Evolutionary conservation across 1,140 invertebrate genomes (phyloP), one percentile per base, ranked within the genome.

Genomic region (Euschistus heros): DNA sequence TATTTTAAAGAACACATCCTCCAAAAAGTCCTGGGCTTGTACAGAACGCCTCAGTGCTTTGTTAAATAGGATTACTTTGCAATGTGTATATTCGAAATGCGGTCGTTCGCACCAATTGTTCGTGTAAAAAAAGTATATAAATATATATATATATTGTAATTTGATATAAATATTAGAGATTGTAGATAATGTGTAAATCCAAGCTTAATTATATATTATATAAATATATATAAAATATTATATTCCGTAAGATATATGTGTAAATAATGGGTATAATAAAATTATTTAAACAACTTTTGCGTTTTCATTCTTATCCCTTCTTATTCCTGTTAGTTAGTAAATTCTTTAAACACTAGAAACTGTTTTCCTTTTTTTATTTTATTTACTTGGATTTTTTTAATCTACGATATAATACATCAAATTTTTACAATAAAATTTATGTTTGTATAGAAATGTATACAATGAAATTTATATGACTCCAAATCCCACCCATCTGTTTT

Each of bases 161-260:
- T 61, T 61, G n/a, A 18, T 61, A 59, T 59, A 50, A 52, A 50
- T 64, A 55, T 26, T 44, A 20, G 46, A 22, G 55, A 20, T 27
- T 65, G 64, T 65, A 65, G 64, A 65, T 65, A 65, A 59, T 60
- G 64, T 65, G 64, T 65, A 65, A 20, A 65, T 59, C 44, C 37
- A 26, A 64, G 54, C 22, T 27, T 54, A 33, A 46, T 17, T 65
- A 42, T 64, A 54, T 27, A 33, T 13, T 54, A 18, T 44, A 44
- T 30, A 33, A 44, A 65, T 42, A 54, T 65, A 24, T 30, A 65
- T 65, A 65, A 47, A 64, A 22, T 64, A 57, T 63, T 42, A 47
- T 55, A 37, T 64, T 50, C 18, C 24, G 52, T 54, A 20, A 18
- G 52, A 44, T 60, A 18, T 26, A 60, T 57, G 46, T 55, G 52